These are phyloP conservation scores for Rhinichthys osculus DNA, from an alignment of 2,797 vertebrate species.

Conservation along the genomic window DNA sequence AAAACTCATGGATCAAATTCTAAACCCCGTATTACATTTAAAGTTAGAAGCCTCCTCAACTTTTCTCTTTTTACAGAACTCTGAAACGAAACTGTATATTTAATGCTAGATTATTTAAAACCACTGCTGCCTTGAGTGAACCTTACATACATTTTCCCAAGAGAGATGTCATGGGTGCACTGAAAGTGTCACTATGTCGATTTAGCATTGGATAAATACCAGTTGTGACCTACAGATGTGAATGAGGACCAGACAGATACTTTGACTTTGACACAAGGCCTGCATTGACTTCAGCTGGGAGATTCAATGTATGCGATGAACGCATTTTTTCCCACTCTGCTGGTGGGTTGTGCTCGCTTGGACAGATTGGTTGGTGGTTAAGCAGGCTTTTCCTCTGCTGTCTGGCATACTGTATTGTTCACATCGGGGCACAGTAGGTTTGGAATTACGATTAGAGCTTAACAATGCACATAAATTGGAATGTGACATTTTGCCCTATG, in stretches of 20 bases:
- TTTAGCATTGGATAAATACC: conserved; percentile 4
- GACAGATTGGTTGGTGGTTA: neutral
- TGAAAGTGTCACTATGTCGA: neutral
- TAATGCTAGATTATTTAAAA: neutral
- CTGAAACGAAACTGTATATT: neutral
- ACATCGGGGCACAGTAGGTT: neutral
- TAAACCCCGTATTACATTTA: neutral
- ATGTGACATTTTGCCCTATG: conserved; percentile 45
- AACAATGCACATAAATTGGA: conserved; percentile 10
- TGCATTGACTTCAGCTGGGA: neutral
- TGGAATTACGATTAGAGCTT: conserved; percentile 7
- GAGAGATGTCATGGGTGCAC: neutral
- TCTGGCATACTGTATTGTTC: conserved; percentile 1
- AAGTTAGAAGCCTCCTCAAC: neutral
- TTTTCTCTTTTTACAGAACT: neutral
- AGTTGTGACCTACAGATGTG: neutral
- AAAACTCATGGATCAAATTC: neutral
- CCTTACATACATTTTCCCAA: conserved; percentile 28
- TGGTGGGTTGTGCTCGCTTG: conserved; percentile 3
- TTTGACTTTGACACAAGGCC: neutral
- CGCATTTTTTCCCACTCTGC: neutral
- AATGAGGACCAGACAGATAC: neutral
- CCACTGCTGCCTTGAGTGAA: neutral
- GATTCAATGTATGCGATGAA: neutral
- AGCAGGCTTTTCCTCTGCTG: conserved; percentile 19